Evolutionary conservation across 2,888 invertebrate species (phyloP).

Genomic region (Dichetophora obliterata): DNA sequence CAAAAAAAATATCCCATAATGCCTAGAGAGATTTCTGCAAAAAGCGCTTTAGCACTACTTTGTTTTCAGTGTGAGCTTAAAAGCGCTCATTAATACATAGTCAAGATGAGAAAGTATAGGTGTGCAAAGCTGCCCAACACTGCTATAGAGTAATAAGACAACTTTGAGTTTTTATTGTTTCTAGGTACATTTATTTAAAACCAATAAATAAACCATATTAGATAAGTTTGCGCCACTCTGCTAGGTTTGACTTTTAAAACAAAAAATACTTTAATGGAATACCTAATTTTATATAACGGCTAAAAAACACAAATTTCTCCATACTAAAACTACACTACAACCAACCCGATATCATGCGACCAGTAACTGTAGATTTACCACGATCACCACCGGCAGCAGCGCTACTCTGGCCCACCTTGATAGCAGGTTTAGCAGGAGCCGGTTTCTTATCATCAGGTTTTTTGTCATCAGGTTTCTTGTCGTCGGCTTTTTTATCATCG

Average conservation of each 20-base stretch:
- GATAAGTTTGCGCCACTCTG: not conserved
- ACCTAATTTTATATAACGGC: not conserved
- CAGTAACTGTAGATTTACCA: conserved; percentile 81
- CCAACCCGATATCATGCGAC: conserved; percentile 82
- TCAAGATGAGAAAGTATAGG: too few species aligned
- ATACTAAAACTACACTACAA: conserved; percentile 74
- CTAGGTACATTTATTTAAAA: not conserved
- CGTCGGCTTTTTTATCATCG: conserved; percentile 38
- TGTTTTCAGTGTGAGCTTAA: too few species aligned
- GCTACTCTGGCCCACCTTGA: conserved; percentile 67
- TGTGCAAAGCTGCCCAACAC: too few species aligned
- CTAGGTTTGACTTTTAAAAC: not conserved
- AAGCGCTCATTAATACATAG: too few species aligned
- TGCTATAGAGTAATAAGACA: too few species aligned
- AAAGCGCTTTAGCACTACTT: too few species aligned
- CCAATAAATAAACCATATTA: not conserved
- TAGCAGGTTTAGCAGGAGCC: conserved; percentile 61
- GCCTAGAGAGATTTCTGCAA: too few species aligned
- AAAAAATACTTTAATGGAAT: not conserved
- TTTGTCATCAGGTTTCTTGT: conserved; percentile 43
- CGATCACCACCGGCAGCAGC: conserved; percentile 72
- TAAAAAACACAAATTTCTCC: not conserved
- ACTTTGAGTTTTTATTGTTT: not conserved
- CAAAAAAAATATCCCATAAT: too few species aligned
- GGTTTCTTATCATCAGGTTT: conserved; percentile 61